Evolutionary conservation across 1,140 invertebrate genomes (phyloP), one percentile per base, ranked within the genome.

Genomic region (Coenobita brevimanus): DNA sequence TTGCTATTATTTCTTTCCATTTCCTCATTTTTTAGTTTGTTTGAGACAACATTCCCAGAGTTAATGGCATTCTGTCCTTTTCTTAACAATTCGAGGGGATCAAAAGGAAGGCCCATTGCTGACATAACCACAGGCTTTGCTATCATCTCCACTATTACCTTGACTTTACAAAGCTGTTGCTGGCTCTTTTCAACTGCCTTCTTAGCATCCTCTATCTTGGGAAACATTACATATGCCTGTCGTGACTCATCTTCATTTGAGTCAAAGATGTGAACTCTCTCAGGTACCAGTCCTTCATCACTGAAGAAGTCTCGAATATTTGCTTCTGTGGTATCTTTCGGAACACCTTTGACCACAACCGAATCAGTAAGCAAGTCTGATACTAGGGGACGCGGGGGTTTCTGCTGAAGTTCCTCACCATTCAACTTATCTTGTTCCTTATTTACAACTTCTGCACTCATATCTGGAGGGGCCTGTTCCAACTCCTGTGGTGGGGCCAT

Each of bases 301-400:
- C 87, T 90, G 69, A 90, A 90, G 82, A 90, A 90, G 64, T 90
- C 89, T 57, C 87, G 43, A 76, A 90, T 86, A 78, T 86, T 90
- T 62, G 76, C 71, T 43, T 90, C 86, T 3, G 86, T 90, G 17
- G 81, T 75, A 43, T 86, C 89, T 57, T 86, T 88, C 17, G 87
- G 79, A 36, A 90, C 86, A 41, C 88, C 82, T 54, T 90, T 88
- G 33, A 90, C 80, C 2, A 86, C 82, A 8, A 90, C 86, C 36
- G 71, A 85, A 76, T 90, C 89, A 41, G 89, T 90, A 46, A 90
- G 78, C 30, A 90, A 67, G 79, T 90, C 89, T 64, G 60, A 81
- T 17, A 75, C 75, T 54, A 73, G 17, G 24, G 81, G 46, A 6
- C 62, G 67, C 8, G 13, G 21, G 15, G 21, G 50, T 8, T 50